Evolutionary conservation across 2,888 invertebrate species (phyloP).

Genomic region (Homarus gammarus): DNA sequence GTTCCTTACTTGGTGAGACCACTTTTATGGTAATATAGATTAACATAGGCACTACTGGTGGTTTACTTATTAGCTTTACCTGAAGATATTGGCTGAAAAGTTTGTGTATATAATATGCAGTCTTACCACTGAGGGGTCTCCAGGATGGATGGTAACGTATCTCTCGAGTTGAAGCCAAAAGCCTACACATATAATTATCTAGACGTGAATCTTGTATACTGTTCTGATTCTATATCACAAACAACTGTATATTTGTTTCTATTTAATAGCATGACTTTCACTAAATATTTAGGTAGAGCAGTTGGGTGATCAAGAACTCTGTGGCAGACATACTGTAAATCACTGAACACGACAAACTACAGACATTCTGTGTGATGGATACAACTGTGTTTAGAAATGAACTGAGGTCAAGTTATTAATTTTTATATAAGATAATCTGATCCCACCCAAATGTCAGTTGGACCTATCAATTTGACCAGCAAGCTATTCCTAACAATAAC

Average conservation of each 20-base stretch:
- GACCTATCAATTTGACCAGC: no score
- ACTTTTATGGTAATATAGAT: neutral
- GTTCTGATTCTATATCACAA: neutral
- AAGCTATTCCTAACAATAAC: no score
- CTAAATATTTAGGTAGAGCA: no score
- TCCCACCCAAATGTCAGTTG: no score
- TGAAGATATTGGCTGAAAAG: conserved; percentile 39
- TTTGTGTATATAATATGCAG: neutral
- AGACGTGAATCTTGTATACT: neutral
- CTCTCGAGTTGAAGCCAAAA: neutral
- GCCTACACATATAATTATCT: neutral
- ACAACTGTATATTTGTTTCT: neutral
- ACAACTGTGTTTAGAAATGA: no score
- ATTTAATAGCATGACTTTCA: neutral
- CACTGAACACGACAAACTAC: no score
- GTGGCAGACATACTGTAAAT: no score
- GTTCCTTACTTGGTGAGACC: neutral
- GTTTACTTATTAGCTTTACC: conserved; percentile 22
- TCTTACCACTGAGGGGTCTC: neutral
- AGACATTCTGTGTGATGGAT: no score
- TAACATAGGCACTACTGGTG: conserved; percentile 43
- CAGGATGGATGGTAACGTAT: neutral
- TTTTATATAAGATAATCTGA: no score
- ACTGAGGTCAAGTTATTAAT: no score
- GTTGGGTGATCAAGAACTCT: no score